Percentiles rank a stretch among this genome's conserved stretches.
Evolutionary conservation across 2,888 invertebrate species (phyloP).

Genomic region (Spisula subtruncata): DNA sequence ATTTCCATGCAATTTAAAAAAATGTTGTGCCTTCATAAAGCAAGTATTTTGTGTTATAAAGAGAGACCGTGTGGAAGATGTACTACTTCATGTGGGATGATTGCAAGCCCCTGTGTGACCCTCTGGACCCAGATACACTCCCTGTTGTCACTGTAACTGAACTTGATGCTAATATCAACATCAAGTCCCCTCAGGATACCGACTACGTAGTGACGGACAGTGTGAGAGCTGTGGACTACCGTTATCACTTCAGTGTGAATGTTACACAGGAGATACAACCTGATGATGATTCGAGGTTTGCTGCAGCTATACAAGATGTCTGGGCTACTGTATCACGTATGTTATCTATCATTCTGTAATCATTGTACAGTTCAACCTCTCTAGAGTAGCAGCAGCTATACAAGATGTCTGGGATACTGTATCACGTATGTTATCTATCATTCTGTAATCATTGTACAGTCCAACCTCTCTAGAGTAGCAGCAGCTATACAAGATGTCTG

Average conservation of each 20-base stretch:
- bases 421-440: slow-evolving; percentile 40
- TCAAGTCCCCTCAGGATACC: slow-evolving; percentile 56
- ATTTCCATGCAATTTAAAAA: too few relatives aligned
- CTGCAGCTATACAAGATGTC: slow-evolving; percentile 47
- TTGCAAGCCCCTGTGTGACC: slow-evolving; percentile 47
- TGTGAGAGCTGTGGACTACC: slow-evolving; percentile 61
- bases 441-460: too few relatives aligned
- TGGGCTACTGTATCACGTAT: slow-evolving; percentile 65
- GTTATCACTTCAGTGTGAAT: slow-evolving; percentile 68
- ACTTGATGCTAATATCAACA: slow-evolving; percentile 56
- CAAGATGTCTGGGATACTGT: slow-evolving; percentile 62
- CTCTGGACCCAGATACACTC: slow-evolving; percentile 71
- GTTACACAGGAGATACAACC: slow-evolving; percentile 58
- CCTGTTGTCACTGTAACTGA: slow-evolving; percentile 61
- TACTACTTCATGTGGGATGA: slow-evolving; percentile 71
- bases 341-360: not conserved
- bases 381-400: slow-evolving; percentile 27
- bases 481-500: slow-evolving; percentile 57
- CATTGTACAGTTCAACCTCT: too few relatives aligned
- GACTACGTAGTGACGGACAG: slow-evolving; percentile 47
- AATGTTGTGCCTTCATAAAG: too few relatives aligned
- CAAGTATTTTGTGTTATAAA: slow-evolving; percentile 39
- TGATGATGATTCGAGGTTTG: slow-evolving; percentile 59
- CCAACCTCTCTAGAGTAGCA: slow-evolving; percentile 50
- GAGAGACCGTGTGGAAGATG: slow-evolving; percentile 70